These are phyloP conservation scores for Agonopterix heracliana DNA, from an alignment of 2,888 invertebrate species.

Conservation along the genomic window DNA sequence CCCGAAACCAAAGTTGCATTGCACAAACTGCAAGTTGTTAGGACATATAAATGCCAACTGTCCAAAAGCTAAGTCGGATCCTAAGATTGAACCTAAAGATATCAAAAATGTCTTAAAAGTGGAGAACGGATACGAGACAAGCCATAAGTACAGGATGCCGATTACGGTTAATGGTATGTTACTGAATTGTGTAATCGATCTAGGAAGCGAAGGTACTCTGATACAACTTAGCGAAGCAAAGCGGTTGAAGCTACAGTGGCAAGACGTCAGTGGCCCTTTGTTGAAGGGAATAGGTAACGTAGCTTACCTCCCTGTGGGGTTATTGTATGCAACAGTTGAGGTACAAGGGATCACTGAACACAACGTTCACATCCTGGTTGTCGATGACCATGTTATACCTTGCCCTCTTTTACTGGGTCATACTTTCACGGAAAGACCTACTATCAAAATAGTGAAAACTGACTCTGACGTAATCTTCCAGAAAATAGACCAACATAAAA, in stretches of 20 bases:
- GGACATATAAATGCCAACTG: neutral
- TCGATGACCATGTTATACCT: neutral
- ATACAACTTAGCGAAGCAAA: neutral
- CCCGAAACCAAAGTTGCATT: neutral
- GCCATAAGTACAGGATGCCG: neutral
- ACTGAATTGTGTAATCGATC: neutral
- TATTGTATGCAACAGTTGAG: neutral
- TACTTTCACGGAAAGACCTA: constrained; percentile 4
- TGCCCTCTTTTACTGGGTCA: constrained; percentile 1
- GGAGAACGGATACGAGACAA: neutral
- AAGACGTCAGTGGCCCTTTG: neutral
- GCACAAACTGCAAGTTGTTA: neutral
- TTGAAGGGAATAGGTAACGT: neutral
- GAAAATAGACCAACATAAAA: neutral
- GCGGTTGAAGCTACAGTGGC: neutral
- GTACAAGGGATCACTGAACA: neutral
- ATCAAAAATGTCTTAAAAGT: neutral
- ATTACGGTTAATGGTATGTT: neutral
- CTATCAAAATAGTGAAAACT: constrained; percentile 1
- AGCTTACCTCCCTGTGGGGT: neutral
- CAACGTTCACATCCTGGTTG: neutral
- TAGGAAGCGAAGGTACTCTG: constrained; percentile 5
- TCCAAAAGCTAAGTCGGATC: neutral
- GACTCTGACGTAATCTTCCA: neutral
- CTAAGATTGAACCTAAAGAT: neutral